Conservation (phyloP, 2,113 vertebrate genomes). For the Misgurnus anguillicaudatus region DNA sequence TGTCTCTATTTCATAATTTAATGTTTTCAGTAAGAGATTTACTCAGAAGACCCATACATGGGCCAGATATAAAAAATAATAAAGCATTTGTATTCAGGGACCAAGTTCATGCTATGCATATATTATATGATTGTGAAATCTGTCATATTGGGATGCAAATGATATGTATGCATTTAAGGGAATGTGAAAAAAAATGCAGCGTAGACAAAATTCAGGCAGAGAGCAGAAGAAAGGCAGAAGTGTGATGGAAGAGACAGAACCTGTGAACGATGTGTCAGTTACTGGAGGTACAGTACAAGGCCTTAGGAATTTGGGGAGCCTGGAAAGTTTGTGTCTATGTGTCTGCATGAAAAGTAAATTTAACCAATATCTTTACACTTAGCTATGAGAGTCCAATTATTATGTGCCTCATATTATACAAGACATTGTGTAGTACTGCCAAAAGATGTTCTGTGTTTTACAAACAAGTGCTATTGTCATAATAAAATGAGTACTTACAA, state of each 20-base stretch:
- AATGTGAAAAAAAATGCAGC: slow-evolving; percentile 65
- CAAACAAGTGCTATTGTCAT: neutral
- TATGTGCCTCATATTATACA: no score
- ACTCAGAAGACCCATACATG: slow-evolving; percentile 10
- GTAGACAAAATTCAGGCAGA: slow-evolving; percentile 57
- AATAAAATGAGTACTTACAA: slow-evolving; percentile 75
- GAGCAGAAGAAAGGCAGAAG: neutral
- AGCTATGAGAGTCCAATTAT: no score
- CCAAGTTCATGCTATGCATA: slow-evolving; percentile 58
- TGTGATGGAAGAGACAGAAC: slow-evolving; percentile 9
- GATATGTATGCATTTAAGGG: slow-evolving; percentile 64
- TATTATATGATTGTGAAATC: slow-evolving; percentile 66
- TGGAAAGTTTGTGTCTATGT: neutral
- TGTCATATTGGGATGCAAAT: slow-evolving; percentile 76
- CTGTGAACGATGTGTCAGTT: neutral
- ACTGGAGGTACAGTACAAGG: neutral
- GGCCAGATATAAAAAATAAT: slow-evolving; percentile 33
- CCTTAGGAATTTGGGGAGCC: neutral
- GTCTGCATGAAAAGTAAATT: neutral
- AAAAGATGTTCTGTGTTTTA: neutral
- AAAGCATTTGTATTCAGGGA: slow-evolving; percentile 71
- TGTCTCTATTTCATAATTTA: neutral
- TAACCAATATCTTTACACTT: neutral
- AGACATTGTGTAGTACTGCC: no score
- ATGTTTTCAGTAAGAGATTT: slow-evolving; percentile 17